Percentiles rank a stretch among this genome's conserved stretches.
Conservation (phyloP, 2,888 invertebrate genomes). For the Drosophila villosipedis region DNA sequence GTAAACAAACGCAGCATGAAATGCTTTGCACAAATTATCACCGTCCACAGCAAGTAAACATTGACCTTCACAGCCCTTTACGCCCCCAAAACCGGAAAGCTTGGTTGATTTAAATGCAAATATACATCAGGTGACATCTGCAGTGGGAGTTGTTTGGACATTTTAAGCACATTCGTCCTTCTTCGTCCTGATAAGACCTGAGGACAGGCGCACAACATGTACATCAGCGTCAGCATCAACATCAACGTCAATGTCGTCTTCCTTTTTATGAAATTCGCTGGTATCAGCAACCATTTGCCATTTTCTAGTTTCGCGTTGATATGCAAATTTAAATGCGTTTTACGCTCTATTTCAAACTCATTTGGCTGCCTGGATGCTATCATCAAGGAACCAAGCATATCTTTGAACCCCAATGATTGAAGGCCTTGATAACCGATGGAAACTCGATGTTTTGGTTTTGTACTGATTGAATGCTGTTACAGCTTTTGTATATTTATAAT, state of each 20-base stretch:
- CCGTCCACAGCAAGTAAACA: slow-evolving; percentile 14
- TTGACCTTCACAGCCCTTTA: not conserved
- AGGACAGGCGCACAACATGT: slow-evolving; percentile 15
- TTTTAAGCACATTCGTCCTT: slow-evolving; percentile 2
- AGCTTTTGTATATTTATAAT: too few species aligned
- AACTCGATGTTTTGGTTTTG: not conserved
- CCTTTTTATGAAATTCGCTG: slow-evolving; percentile 18
- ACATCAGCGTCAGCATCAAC: slow-evolving; percentile 26
- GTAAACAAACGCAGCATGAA: slow-evolving; percentile 39
- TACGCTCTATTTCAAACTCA: not conserved
- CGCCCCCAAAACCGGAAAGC: not conserved
- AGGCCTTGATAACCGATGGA: slow-evolving; percentile 14
- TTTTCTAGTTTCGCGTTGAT: slow-evolving; percentile 38
- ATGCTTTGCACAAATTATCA: slow-evolving; percentile 21
- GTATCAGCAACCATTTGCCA: slow-evolving; percentile 37
- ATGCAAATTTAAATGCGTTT: slow-evolving; percentile 77
- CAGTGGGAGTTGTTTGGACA: slow-evolving; percentile 8
- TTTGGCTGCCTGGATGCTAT: not conserved
- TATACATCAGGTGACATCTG: slow-evolving; percentile 46
- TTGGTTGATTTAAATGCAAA: slow-evolving; percentile 74
- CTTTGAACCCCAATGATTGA: slow-evolving; percentile 23
- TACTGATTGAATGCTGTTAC: too few species aligned
- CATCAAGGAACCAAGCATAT: slow-evolving; percentile 10
- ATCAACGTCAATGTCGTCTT: slow-evolving; percentile 25
- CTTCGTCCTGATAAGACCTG: not conserved